Evolutionary conservation across 2,113 vertebrate species (phyloP).

Genomic region (Hystrix cristata): DNA sequence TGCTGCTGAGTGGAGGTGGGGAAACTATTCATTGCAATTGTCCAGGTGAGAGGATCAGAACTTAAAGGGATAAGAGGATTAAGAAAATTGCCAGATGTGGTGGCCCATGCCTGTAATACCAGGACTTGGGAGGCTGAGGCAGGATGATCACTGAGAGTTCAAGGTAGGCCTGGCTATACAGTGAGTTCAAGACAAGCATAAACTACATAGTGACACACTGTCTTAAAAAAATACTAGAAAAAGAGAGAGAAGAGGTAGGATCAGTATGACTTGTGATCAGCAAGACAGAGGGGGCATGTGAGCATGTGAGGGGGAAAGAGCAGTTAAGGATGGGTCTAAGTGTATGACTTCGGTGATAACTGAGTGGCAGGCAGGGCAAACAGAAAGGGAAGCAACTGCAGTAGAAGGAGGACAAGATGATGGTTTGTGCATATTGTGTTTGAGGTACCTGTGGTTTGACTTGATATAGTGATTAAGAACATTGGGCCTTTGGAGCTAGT

Average conservation of each 20-base stretch:
- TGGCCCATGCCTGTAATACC: neutral
- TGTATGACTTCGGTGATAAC: neutral
- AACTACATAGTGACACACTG: neutral
- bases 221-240: neutral
- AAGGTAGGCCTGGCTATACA: neutral
- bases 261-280: neutral
- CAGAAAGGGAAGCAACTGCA: neutral
- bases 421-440: neutral
- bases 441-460: neutral
- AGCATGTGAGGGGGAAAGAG: neutral
- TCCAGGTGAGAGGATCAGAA: neutral
- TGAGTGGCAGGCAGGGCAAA: neutral
- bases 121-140: neutral
- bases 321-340: neutral
- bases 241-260: neutral
- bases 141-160: neutral
- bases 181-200: neutral
- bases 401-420: neutral
- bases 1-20: neutral
- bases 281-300: neutral
- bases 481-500: neutral
- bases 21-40: neutral
- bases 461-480: neutral
- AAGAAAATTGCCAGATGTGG: neutral
- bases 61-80: slow-evolving; percentile 2